Conservation (phyloP, 53 echinoderm and acorn worm genomes). For the Apostichopus leukothele region DNA sequence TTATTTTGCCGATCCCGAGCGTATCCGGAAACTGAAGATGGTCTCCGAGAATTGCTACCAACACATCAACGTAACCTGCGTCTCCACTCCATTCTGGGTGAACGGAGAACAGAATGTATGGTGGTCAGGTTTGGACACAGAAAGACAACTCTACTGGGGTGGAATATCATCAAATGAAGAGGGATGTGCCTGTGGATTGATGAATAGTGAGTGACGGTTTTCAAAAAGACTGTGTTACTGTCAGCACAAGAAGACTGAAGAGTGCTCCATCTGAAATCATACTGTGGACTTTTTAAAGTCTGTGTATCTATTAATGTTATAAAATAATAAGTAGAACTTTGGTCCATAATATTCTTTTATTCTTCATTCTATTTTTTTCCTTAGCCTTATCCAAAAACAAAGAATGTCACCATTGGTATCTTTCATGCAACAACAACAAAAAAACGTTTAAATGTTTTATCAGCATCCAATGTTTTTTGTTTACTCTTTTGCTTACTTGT, state of each 20-base stretch:
- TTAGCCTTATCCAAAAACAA: no score
- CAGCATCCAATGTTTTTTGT: no score
- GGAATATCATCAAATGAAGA: constrained; percentile 34
- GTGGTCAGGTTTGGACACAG: constrained; percentile 61
- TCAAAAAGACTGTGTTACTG: no score
- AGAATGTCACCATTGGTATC: no score
- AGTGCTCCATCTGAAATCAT: neutral
- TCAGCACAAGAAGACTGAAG: neutral
- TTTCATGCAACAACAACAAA: no score
- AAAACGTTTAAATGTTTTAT: no score
- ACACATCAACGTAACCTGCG: constrained; percentile 34
- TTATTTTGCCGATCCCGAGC: constrained; percentile 36
- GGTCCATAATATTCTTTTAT: no score
- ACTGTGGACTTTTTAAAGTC: neutral
- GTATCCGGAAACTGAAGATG: constrained; percentile 44
- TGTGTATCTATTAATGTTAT: neutral
- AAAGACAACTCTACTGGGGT: constrained; percentile 60
- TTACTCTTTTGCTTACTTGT: no score
- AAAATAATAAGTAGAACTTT: no score
- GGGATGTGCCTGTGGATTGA: constrained; percentile 38
- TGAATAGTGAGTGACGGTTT: neutral
- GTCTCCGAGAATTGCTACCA: constrained; percentile 26
- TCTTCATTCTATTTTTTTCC: no score
- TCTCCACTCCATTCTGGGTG: constrained; percentile 30
- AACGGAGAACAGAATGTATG: constrained; percentile 47